Evolutionary conservation across 2,113 vertebrate genomes (phyloP).

Genomic region (Tetrax tetrax): DNA sequence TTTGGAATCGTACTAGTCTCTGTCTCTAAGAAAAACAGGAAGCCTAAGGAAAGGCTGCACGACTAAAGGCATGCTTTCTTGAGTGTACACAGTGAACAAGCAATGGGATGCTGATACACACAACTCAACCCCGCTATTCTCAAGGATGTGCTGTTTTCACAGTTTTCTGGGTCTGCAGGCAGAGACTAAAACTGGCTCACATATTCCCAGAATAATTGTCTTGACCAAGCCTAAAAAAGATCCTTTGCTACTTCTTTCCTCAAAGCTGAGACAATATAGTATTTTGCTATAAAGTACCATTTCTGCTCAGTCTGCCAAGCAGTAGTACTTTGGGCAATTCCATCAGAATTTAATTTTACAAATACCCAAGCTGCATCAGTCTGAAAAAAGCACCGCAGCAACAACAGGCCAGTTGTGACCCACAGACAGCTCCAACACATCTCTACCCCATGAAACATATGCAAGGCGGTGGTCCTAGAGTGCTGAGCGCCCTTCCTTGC

Average conservation of each 20-base stretch:
- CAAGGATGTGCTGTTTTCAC: not conserved
- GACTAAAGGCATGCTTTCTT: not conserved
- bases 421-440: not conserved
- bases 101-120: not conserved
- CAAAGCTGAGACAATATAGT: not conserved
- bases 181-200: not conserved
- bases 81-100: accelerated
- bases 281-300: not conserved
- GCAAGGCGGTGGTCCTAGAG: not conserved
- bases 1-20: accelerated
- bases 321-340: not conserved
- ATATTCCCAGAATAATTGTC: not conserved
- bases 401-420: not conserved
- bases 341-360: not conserved
- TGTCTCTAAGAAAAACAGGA: not conserved
- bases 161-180: not conserved
- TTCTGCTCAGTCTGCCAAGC: not conserved
- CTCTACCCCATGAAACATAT: accelerated
- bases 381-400: not conserved
- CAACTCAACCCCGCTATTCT: not conserved
- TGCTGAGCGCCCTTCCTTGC: not conserved
- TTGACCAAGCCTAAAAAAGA: not conserved
- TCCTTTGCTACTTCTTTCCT: not conserved
- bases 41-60: not conserved
- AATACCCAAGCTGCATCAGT: not conserved